A percentile compares a stretch with the other conserved stretches of the same genome.
phyloP scores from a whole-genome alignment of 2,113 vertebrate species.

The Oostethus manadensis region DNA sequence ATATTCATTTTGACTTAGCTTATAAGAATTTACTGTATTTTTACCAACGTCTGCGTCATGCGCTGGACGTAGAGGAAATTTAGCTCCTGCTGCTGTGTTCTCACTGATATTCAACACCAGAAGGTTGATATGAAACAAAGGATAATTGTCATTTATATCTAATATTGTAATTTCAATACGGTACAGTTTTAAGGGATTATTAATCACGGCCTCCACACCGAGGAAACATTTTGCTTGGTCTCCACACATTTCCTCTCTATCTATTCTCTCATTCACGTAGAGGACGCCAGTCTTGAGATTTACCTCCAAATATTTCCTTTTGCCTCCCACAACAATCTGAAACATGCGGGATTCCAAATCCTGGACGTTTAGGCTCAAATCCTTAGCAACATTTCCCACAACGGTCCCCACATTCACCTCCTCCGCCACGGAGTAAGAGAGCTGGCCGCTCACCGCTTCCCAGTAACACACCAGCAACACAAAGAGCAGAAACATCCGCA shows the following conservation, averaged over 20 bases:
- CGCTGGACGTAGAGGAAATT: conserved; percentile 53
- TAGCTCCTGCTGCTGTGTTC: conserved; percentile 12
- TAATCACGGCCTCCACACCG: conserved; percentile 61
- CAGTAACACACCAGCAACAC: conserved; percentile 5
- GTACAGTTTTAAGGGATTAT: conserved; percentile 59
- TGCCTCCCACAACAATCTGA: conserved; percentile 49
- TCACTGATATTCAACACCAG: conserved; percentile 46
- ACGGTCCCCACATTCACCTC: conserved; percentile 53
- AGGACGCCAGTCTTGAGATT: conserved; percentile 64
- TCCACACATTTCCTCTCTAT: conserved; percentile 63
- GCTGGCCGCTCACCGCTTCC: conserved; percentile 23
- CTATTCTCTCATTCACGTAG: conserved; percentile 58
- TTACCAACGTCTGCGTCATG: conserved; percentile 61
- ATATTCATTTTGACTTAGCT: conserved; percentile 50
- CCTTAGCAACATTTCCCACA: conserved; percentile 66
- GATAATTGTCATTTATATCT: conserved; percentile 68
- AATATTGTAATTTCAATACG: conserved; percentile 58
- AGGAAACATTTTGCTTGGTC: conserved; percentile 43
- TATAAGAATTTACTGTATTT: conserved; percentile 57
- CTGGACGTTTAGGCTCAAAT: conserved; percentile 49
- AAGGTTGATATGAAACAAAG: conserved; percentile 38
- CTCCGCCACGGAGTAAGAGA: conserved; percentile 57
- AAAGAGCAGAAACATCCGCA: conserved; percentile 2
- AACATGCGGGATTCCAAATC: conserved; percentile 60
- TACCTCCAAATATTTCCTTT: conserved; percentile 60